Percentiles rank a stretch among this genome's conserved stretches.
phyloP scores from a whole-genome alignment of 2,888 invertebrate species.

The Ctenicera cuprea region DNA sequence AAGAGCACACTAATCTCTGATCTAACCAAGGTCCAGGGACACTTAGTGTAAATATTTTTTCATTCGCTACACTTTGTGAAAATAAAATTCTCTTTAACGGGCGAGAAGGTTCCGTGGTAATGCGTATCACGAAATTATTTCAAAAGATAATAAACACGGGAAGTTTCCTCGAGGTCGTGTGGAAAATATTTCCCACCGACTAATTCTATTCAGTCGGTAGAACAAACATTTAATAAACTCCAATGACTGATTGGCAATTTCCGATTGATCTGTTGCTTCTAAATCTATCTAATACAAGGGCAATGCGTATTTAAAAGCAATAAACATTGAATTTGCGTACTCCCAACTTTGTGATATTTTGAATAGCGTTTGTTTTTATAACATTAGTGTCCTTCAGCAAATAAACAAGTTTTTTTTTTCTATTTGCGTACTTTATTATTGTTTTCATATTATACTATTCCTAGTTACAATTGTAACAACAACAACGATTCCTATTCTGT shows the following conservation, averaged over 20 bases:
- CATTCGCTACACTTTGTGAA: conserved; percentile 1
- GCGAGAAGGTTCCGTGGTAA: conserved; percentile 4
- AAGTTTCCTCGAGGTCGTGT: conserved; percentile 24
- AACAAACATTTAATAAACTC: not conserved
- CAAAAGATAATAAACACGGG: conserved; percentile 15
- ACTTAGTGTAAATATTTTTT: conserved; percentile 46
- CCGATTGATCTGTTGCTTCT: conserved; percentile 5
- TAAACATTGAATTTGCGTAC: not conserved
- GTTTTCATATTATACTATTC: too few species aligned
- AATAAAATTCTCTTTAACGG: not conserved
- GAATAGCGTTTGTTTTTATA: too few species aligned
- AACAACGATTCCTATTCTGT: too few species aligned
- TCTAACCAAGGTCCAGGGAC: conserved; percentile 50
- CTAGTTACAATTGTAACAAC: too few species aligned
- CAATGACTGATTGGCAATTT: conserved; percentile 8
- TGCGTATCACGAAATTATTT: conserved; percentile 6
- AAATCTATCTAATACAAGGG: conserved; percentile 4
- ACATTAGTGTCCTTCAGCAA: too few species aligned
- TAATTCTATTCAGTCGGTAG: not conserved
- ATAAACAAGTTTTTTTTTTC: too few species aligned
- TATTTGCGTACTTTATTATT: too few species aligned
- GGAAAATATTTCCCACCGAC: conserved; percentile 12
- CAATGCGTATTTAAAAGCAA: not conserved
- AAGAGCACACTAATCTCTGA: conserved; percentile 33
- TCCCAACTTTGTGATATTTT: too few species aligned